Evolutionary conservation across 2,113 vertebrate species (phyloP).

Genomic region (Daphoenositta chrysoptera): DNA sequence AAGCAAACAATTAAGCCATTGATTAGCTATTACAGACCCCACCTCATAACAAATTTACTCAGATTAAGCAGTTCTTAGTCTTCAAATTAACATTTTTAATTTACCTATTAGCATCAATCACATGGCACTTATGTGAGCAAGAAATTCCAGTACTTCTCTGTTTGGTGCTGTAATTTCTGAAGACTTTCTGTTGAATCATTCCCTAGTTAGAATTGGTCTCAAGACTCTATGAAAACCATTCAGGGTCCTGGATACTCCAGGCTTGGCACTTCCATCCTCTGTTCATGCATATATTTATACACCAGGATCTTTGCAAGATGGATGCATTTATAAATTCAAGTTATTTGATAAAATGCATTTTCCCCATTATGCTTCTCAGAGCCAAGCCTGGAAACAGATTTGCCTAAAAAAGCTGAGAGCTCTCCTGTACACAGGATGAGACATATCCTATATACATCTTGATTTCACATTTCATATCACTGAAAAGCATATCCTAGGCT

Average conservation of each 20-base stretch:
- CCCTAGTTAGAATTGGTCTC: neutral
- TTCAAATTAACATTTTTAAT: neutral
- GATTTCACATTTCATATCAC: neutral
- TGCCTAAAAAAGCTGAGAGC: neutral
- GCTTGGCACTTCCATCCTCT: neutral
- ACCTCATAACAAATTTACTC: neutral
- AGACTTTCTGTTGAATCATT: neutral
- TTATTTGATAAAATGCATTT: neutral
- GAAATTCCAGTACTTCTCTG: neutral
- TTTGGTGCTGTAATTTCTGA: neutral
- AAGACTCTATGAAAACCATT: neutral
- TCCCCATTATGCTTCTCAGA: neutral
- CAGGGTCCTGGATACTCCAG: neutral
- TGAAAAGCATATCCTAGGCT: neutral
- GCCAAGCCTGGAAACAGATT: neutral
- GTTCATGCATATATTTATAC: no score
- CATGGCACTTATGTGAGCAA: neutral
- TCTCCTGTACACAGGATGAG: neutral
- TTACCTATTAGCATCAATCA: neutral
- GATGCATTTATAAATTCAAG: neutral
- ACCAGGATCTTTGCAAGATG: neutral
- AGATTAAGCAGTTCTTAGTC: neutral
- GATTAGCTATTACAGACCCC: neutral
- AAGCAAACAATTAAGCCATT: neutral
- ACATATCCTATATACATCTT: neutral